Percentiles rank a stretch among this genome's conserved stretches.
Evolutionary conservation across 2,113 vertebrate species (phyloP).

Genomic region (Cromileptes altivelis): DNA sequence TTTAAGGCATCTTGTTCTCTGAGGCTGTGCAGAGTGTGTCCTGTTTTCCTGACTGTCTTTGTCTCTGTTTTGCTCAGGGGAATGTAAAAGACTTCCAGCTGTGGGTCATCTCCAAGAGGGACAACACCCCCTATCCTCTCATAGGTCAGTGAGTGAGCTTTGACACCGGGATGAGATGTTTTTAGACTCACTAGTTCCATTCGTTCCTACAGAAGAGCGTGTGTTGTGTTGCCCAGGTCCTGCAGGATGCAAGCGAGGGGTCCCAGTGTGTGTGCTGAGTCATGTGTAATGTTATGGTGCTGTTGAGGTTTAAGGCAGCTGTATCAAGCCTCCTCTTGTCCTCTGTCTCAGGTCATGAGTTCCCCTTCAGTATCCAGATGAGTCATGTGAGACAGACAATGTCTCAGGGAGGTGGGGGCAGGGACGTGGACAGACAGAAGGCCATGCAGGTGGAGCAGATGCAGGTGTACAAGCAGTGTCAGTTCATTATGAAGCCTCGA

Average conservation of each 20-base stretch:
- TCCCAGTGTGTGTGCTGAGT: no score
- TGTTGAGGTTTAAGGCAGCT: no score
- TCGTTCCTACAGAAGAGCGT: no score
- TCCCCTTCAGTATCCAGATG: constrained; percentile 96
- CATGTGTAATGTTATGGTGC: no score
- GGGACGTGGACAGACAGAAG: constrained; percentile 51
- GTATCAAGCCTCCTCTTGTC: neutral
- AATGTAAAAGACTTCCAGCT: constrained; percentile 93
- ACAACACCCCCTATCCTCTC: constrained; percentile 95
- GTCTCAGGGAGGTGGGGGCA: constrained; percentile 25
- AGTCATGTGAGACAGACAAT: constrained; percentile 84
- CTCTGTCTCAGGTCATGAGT: constrained; percentile 91
- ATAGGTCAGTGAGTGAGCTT: constrained; percentile 88
- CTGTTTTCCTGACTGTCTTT: neutral
- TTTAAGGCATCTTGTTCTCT: neutral
- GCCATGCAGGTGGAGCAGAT: constrained; percentile 60
- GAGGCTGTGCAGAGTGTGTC: neutral
- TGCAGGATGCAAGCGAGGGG: no score
- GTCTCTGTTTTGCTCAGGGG: constrained; percentile 83
- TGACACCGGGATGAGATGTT: neutral
- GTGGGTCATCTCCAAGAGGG: constrained; percentile 96
- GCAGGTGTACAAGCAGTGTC: constrained; percentile 88
- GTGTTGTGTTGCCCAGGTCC: no score
- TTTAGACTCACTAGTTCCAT: no score
- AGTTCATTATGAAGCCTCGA: constrained; percentile 88